Evolutionary conservation across 1,140 invertebrate species (phyloP).

Genomic region (Dolichoris vasculosae): DNA sequence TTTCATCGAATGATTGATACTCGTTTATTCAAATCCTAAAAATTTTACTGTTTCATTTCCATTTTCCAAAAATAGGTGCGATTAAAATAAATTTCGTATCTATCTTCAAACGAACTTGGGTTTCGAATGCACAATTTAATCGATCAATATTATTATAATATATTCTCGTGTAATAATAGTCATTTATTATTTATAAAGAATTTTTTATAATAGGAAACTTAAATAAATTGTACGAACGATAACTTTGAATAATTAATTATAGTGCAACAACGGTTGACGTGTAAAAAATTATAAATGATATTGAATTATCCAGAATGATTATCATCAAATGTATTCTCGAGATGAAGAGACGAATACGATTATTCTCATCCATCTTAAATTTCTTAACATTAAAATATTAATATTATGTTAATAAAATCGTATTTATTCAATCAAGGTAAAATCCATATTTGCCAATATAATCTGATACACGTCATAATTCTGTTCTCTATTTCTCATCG

Average conservation of each 20-base stretch:
- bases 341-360: not conserved
- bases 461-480: not conserved
- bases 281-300: not conserved
- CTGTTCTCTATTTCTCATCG: not conserved
- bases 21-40: not conserved
- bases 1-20: not conserved
- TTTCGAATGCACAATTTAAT: not conserved
- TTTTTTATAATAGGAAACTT: not conserved
- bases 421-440: not conserved
- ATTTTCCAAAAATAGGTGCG: not conserved
- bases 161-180: not conserved
- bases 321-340: not conserved
- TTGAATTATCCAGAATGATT: constrained; percentile 4
- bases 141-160: not conserved
- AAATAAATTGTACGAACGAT: not conserved
- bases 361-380: not conserved
- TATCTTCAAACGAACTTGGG: not conserved
- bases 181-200: not conserved
- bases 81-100: not conserved
- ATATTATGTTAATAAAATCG: not conserved
- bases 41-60: not conserved
- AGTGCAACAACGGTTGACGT: not conserved
- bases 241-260: not conserved
- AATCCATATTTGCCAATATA: not conserved
- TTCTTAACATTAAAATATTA: not conserved